Base-by-base conservation (phyloP, 2,888 invertebrate genomes). In the Chymomyza amoena region DNA sequence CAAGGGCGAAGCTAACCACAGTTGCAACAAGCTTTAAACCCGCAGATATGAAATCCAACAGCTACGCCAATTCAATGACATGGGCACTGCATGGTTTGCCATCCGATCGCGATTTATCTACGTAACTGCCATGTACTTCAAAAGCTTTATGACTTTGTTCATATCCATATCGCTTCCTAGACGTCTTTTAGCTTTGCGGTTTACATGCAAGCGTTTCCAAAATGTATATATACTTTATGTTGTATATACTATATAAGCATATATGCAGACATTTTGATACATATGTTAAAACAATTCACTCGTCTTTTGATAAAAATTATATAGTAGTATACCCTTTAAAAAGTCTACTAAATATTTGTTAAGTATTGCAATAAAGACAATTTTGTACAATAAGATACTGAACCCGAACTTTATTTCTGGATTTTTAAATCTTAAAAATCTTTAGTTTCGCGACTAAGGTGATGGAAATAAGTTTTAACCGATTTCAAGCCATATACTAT, bases 1-100 rank as follows among this genome's bases (percentile, higher is more conserved):
- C 71, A 71, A 65, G 28, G 57, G 52, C 69, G 39, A 50, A 45
- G 39, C 39, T 45, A 13, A 13, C 39, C 39, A 45, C 13, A 45
- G 13, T 45, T 45, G 39, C 39, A 45, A 45, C 39, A 45, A 45
- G 32, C 7, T 32, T 32, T 1, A 45, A 45, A 45, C 13, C 32
- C 32, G 6, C 32, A 32, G 5, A 32, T 32, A 32, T 32, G 5
- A 32, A 32, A 7, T 32, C 32, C 5, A 32, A 32, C 7, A 32
- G 32, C 9, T 7, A 32, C 32, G 9, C 7, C 4, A 32, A 32
- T 32, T 32, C 32, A 32, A 5, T 32, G 32, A 32, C 32, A 32
- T 32, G 32, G 32, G 32, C 39, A 13, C 6, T 45, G 36, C 36
- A 6, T 6, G 6, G 1, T 36, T 36, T 36, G 36, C 36, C 36